phyloP scores from a whole-genome alignment of 2,113 vertebrate species.

The Chloropsis cyanopogon region DNA sequence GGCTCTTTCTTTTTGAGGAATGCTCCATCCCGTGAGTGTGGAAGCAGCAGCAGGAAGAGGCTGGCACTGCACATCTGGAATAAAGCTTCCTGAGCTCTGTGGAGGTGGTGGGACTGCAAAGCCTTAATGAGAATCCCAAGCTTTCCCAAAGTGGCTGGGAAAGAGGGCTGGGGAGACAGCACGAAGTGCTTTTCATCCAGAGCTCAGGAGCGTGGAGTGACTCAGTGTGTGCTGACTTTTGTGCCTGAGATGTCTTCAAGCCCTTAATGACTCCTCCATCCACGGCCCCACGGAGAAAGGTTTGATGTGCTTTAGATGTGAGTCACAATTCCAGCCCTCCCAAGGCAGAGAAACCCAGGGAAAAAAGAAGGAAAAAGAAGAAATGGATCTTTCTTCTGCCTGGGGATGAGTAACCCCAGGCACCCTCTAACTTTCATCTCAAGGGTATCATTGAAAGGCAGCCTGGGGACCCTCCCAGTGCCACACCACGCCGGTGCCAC shows the following conservation, averaged over 20 bases:
- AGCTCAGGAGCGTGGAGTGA: not conserved
- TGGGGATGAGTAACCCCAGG: not conserved
- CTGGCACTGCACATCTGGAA: constrained; percentile 21
- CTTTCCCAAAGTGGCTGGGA: not conserved
- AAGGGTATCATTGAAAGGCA: not conserved
- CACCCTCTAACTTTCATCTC: not conserved
- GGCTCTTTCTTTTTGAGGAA: not conserved
- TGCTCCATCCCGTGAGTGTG: not conserved
- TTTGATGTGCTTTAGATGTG: not conserved
- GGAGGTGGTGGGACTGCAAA: constrained; percentile 8
- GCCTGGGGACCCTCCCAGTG: not conserved
- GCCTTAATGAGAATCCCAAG: constrained; percentile 33
- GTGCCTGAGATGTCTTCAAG: not conserved
- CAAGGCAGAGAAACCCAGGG: not conserved
- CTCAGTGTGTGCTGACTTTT: not conserved
- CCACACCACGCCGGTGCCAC: not conserved
- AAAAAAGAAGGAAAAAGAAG: not conserved
- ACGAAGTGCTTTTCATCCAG: not conserved
- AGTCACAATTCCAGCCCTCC: constrained; percentile 5
- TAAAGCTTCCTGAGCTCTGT: not conserved
- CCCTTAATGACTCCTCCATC: constrained; percentile 27
- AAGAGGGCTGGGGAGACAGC: not conserved
- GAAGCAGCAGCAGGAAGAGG: not conserved
- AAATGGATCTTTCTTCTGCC: not conserved
- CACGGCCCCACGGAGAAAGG: not conserved